A percentile compares a stretch with the other conserved stretches of the same genome.
These are phyloP conservation scores for Lycorma delicatula DNA, from an alignment of 1,140 invertebrate species.

Conservation along the genomic window DNA sequence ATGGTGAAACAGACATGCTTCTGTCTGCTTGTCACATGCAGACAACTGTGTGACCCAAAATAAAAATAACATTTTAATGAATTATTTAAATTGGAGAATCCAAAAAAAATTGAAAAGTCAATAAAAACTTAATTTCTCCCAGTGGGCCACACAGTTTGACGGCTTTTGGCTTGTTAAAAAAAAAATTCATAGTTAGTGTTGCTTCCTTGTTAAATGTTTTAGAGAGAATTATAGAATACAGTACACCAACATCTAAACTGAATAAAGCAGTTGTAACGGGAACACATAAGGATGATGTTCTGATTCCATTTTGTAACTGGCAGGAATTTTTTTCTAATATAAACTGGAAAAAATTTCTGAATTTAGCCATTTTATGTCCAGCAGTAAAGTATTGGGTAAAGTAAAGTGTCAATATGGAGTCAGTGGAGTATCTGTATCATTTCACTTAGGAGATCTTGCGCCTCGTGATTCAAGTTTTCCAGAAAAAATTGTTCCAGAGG, in stretches of 20 bases:
- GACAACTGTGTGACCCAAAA: conserved; percentile 22
- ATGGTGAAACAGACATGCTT: conserved; percentile 16
- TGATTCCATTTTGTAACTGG: background rate
- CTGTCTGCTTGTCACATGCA: no score
- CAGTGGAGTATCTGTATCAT: background rate
- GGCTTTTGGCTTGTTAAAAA: conserved; percentile 15
- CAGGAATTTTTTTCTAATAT: background rate
- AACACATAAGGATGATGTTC: background rate
- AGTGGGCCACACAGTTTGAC: conserved; percentile 9
- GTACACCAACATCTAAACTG: conserved; percentile 2
- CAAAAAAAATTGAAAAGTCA: background rate
- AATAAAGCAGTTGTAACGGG: conserved; percentile 7
- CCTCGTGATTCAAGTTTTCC: background rate
- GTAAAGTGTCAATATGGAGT: background rate
- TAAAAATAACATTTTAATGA: conserved; percentile 17
- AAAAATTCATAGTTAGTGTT: background rate
- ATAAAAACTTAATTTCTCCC: conserved; percentile 2
- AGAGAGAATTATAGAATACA: background rate
- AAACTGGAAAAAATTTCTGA: conserved; percentile 3
- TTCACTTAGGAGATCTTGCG: background rate
- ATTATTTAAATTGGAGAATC: conserved; percentile 3
- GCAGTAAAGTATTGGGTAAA: background rate
- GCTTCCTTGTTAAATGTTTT: conserved; percentile 11
- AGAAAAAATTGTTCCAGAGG: background rate
- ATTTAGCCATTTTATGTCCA: conserved; percentile 10